phyloP scores from a whole-genome alignment of 2,797 vertebrate species.

The Nannoperca australis region DNA sequence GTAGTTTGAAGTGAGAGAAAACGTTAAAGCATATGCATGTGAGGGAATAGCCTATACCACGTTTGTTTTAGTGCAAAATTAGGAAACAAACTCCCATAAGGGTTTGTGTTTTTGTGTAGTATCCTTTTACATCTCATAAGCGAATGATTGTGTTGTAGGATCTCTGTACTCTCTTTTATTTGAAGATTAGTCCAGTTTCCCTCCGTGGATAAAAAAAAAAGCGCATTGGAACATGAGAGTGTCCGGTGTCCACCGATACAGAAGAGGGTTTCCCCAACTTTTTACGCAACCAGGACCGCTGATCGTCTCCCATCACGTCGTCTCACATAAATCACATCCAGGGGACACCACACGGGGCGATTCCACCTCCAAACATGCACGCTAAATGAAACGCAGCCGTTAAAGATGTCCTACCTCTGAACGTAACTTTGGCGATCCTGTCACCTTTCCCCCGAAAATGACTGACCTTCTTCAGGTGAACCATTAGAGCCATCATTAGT shows the following conservation, averaged over 20 bases:
- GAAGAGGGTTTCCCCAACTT: slow-evolving; percentile 54
- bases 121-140: background rate
- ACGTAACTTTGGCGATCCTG: slow-evolving; percentile 94
- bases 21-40: background rate
- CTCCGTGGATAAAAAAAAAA: background rate
- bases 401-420: slow-evolving; percentile 88
- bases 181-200: background rate
- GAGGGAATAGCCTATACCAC: background rate
- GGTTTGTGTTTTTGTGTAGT: background rate
- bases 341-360: background rate
- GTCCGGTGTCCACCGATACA: slow-evolving; percentile 14
- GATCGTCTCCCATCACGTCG: background rate
- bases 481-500: slow-evolving; percentile 89
- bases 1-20: too few species aligned
- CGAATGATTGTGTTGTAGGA: background rate
- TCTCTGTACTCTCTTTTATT: background rate
- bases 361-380: background rate
- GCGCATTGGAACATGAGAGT: slow-evolving; percentile 1
- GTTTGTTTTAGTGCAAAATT: background rate
- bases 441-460: slow-evolving; percentile 92
- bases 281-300: slow-evolving; percentile 23
- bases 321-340: background rate
- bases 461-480: slow-evolving; percentile 90
- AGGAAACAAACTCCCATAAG: background rate
- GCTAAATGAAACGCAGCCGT: background rate